A percentile compares a stretch with the other conserved stretches of the same genome.
These are phyloP conservation scores for Ptilorrhoa leucosticta DNA, from an alignment of 2,113 vertebrate genomes.

Conservation along the genomic window DNA sequence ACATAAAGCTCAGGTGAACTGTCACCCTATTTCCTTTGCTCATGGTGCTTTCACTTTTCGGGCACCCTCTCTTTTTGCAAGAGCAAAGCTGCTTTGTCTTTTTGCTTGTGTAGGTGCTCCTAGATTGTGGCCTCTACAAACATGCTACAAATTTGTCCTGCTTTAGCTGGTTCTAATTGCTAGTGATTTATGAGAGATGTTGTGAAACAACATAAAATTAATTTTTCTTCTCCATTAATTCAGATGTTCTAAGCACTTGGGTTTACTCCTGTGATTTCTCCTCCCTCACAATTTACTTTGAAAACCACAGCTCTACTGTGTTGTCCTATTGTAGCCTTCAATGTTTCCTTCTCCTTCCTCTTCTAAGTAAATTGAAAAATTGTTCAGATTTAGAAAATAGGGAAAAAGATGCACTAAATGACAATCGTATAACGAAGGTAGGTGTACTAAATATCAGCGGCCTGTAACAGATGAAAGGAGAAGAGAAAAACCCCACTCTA, in stretches of 20 bases:
- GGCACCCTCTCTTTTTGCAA: not conserved
- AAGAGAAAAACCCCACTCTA: not conserved
- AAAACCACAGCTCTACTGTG: not conserved
- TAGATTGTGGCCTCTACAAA: not conserved
- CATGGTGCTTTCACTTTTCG: not conserved
- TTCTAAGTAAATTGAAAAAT: not conserved
- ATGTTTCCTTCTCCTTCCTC: not conserved
- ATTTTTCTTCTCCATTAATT: not conserved
- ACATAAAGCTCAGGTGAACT: not conserved
- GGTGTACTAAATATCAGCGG: not conserved
- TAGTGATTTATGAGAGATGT: not conserved
- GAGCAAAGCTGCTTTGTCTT: not conserved
- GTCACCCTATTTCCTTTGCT: not conserved
- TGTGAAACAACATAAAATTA: not conserved
- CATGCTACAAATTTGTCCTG: not conserved
- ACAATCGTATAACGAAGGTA: not conserved
- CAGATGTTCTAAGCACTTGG: not conserved
- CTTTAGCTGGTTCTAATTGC: not conserved
- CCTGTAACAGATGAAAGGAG: not conserved
- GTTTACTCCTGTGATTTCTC: not conserved
- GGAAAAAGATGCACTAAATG: not conserved
- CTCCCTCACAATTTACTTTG: not conserved
- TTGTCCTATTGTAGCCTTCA: not conserved
- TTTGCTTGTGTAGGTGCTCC: not conserved
- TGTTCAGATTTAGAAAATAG: not conserved